phyloP scores from a whole-genome alignment of 2,113 vertebrate genomes.

The Pelvicachromis taeniatus region DNA sequence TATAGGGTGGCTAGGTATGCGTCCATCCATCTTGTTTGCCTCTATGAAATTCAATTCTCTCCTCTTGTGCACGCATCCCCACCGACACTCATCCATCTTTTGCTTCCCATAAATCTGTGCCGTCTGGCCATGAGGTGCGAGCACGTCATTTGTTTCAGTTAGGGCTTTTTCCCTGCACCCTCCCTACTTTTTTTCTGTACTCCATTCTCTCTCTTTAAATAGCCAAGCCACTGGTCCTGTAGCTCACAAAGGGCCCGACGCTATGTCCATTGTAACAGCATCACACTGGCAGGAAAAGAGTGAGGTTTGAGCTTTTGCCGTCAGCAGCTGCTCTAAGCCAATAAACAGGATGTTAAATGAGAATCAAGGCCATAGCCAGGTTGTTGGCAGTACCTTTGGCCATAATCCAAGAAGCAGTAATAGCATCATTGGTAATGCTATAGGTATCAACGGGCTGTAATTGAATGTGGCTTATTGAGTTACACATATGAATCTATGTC shows the following conservation, averaged over 20 bases:
- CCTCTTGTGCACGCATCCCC: constrained; percentile 10
- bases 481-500: constrained; percentile 40
- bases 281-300: not conserved
- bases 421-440: constrained; percentile 34
- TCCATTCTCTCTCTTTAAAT: constrained; percentile 5
- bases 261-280: constrained; percentile 35
- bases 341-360: constrained; percentile 52
- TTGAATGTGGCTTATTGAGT: constrained; percentile 61
- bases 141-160: constrained; percentile 42
- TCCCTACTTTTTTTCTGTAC: not conserved
- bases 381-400: constrained; percentile 33
- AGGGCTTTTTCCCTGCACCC: not conserved
- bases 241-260: not conserved
- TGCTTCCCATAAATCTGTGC: constrained; percentile 17
- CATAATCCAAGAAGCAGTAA: constrained; percentile 50
- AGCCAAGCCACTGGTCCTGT: not conserved
- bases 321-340: constrained; percentile 35
- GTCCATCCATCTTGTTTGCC: constrained; percentile 55
- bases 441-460: constrained; percentile 43
- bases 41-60: constrained; percentile 50
- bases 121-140: constrained; percentile 19
- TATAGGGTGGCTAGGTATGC: constrained; percentile 7
- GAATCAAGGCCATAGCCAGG: constrained; percentile 24
- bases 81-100: constrained; percentile 42
- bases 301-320: constrained; percentile 26